Conservation (phyloP, 1,140 invertebrate species). For the Neodiprion pinetum region DNA sequence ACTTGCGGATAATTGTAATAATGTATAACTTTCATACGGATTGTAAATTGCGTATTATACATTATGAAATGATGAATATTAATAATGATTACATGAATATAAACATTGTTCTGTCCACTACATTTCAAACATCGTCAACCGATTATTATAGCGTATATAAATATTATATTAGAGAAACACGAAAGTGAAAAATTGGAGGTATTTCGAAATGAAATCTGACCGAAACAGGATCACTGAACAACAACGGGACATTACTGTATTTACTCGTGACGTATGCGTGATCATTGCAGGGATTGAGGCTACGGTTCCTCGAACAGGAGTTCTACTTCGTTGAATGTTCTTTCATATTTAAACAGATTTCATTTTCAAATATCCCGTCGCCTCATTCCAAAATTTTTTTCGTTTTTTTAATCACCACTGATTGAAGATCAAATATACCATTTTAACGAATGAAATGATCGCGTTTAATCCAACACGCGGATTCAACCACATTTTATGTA, state of each 20-base stretch:
- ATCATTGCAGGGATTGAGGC: neutral
- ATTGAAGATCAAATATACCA: too few species aligned
- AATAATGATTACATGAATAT: conserved; percentile 32
- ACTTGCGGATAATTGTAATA: conserved; percentile 52
- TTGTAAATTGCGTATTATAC: conserved; percentile 57
- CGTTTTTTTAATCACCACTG: too few species aligned
- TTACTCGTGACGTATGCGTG: too few species aligned
- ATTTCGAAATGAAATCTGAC: conserved; percentile 15
- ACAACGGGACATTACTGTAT: neutral
- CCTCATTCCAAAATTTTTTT: neutral
- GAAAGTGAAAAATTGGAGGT: conserved; percentile 15
- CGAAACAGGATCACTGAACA: neutral
- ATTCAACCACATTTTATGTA: too few species aligned
- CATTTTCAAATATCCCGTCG: too few species aligned
- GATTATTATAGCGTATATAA: too few species aligned
- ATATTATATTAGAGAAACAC: neutral
- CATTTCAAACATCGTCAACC: conserved; percentile 34
- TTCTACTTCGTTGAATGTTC: too few species aligned
- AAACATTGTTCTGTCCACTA: conserved; percentile 51
- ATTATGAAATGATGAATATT: conserved; percentile 51
- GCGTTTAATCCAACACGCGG: too few species aligned
- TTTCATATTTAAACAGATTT: too few species aligned
- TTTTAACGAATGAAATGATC: too few species aligned
- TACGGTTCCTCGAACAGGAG: too few species aligned
- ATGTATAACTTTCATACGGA: conserved; percentile 50